These are phyloP conservation scores for Periplaneta americana DNA, from an alignment of 1,140 invertebrate genomes.

Conservation along the genomic window DNA sequence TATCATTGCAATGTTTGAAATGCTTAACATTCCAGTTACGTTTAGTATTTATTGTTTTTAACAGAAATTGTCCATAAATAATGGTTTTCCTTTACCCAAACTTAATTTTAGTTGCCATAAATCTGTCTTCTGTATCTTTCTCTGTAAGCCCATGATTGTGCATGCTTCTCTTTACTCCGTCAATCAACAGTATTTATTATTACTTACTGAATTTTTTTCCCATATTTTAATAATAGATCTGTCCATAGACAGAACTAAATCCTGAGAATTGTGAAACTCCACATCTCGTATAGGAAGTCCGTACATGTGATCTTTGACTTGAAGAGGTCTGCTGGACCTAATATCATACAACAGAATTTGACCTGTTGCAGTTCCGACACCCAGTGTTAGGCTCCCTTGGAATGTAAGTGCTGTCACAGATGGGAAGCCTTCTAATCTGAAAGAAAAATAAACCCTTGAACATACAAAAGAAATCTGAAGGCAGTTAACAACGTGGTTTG, in stretches of 20 bases:
- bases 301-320: slow-evolving; percentile 94
- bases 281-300: slow-evolving; percentile 86
- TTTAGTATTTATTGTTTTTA: too few species aligned
- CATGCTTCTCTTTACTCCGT: too few species aligned
- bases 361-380: slow-evolving; percentile 88
- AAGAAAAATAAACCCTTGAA: slow-evolving; percentile 24
- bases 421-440: slow-evolving; percentile 59
- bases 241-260: slow-evolving; percentile 90
- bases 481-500: too few species aligned
- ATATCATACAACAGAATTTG: slow-evolving; percentile 95
- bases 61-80: too few species aligned
- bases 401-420: slow-evolving; percentile 75
- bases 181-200: too few species aligned
- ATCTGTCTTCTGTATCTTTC: too few species aligned
- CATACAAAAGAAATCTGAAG: too few species aligned
- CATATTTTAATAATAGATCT: slow-evolving; percentile 90
- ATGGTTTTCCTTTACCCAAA: too few species aligned
- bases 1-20: too few species aligned
- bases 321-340: slow-evolving; percentile 79
- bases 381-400: slow-evolving; percentile 78
- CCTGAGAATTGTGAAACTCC: slow-evolving; percentile 72
- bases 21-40: too few species aligned
- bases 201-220: slow-evolving; percentile 79
- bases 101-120: too few species aligned
- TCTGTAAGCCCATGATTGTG: too few species aligned